A percentile compares a stretch with the other conserved stretches of the same genome.
phyloP scores from a whole-genome alignment of 2,113 vertebrate species.

The Ginglymostoma cirratum region DNA sequence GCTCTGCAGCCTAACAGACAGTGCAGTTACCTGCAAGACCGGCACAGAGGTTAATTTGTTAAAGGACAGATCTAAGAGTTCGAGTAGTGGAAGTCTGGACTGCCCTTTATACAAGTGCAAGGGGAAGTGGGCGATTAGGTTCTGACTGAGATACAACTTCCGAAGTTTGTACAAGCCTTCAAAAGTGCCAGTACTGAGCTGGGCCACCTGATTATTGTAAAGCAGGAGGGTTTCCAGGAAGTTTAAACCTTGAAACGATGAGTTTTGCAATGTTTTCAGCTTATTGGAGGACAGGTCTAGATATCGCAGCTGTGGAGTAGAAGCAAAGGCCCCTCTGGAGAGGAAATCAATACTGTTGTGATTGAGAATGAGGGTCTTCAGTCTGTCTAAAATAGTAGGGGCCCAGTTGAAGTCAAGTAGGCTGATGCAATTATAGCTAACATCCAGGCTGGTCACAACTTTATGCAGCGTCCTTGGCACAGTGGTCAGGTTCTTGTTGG shows the following conservation, averaged over 20 bases:
- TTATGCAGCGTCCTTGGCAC: slow-evolving; percentile 60
- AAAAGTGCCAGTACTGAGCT: slow-evolving; percentile 58
- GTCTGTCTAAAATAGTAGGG: slow-evolving; percentile 52
- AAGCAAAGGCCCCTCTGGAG: slow-evolving; percentile 56
- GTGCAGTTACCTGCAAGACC: slow-evolving; percentile 59
- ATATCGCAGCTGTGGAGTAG: slow-evolving; percentile 57
- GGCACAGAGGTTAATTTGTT: slow-evolving; percentile 62
- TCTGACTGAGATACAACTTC: slow-evolving; percentile 70
- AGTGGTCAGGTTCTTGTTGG: slow-evolving; percentile 62
- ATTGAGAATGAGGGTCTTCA: slow-evolving; percentile 61
- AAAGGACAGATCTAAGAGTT: slow-evolving; percentile 68
- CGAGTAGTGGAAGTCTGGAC: slow-evolving; percentile 57
- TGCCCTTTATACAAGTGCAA: slow-evolving; percentile 59
- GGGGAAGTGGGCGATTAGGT: slow-evolving; percentile 59
- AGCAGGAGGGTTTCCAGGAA: slow-evolving; percentile 65
- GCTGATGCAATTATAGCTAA: slow-evolving; percentile 69
- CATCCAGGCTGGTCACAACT: slow-evolving; percentile 65
- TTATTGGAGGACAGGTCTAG: slow-evolving; percentile 74
- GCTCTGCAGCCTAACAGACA: slow-evolving; percentile 54
- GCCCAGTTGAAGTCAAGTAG: slow-evolving; percentile 61
- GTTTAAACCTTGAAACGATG: slow-evolving; percentile 60
- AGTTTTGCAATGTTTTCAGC: slow-evolving; percentile 55
- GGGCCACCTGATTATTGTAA: slow-evolving; percentile 67
- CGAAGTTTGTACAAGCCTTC: slow-evolving; percentile 57
- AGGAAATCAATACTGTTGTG: slow-evolving; percentile 63